These are phyloP conservation scores for Argynnis bischoffii DNA, from an alignment of 2,888 invertebrate species.

Conservation along the genomic window DNA sequence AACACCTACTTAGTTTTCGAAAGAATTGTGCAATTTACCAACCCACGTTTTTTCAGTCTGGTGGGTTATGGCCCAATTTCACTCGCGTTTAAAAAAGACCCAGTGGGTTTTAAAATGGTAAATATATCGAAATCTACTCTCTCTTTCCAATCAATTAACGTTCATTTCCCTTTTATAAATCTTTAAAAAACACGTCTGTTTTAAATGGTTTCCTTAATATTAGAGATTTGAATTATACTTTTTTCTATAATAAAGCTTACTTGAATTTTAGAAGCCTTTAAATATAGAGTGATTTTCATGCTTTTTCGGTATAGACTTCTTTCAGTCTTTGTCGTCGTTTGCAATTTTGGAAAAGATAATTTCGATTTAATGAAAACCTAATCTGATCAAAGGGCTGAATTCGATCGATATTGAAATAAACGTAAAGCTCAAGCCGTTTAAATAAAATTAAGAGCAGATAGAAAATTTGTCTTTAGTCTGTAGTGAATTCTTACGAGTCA, in stretches of 20 bases:
- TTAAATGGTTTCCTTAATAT: background rate
- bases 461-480: background rate
- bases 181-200: background rate
- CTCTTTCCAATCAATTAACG: too few species aligned
- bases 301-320: conserved; percentile 3
- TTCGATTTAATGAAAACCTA: conserved; percentile 13
- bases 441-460: conserved; percentile 18
- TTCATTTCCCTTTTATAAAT: too few species aligned
- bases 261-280: conserved; percentile 10
- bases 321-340: conserved; percentile 18
- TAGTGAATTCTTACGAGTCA: too few species aligned
- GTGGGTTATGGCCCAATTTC: too few species aligned
- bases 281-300: conserved; percentile 16
- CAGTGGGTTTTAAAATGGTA: too few species aligned
- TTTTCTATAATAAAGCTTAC: conserved; percentile 5
- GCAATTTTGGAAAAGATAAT: conserved; percentile 12
- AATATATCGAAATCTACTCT: too few species aligned
- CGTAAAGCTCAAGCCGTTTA: conserved; percentile 14
- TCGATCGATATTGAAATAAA: conserved; percentile 21
- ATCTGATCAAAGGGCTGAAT: conserved; percentile 25
- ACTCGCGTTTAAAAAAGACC: too few species aligned
- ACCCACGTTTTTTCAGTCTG: too few species aligned
- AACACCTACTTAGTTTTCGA: too few species aligned
- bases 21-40: too few species aligned
- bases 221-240: conserved; percentile 2